Evolutionary conservation across 2,113 vertebrate genomes (phyloP).

Genomic region (Sitta europaea): DNA sequence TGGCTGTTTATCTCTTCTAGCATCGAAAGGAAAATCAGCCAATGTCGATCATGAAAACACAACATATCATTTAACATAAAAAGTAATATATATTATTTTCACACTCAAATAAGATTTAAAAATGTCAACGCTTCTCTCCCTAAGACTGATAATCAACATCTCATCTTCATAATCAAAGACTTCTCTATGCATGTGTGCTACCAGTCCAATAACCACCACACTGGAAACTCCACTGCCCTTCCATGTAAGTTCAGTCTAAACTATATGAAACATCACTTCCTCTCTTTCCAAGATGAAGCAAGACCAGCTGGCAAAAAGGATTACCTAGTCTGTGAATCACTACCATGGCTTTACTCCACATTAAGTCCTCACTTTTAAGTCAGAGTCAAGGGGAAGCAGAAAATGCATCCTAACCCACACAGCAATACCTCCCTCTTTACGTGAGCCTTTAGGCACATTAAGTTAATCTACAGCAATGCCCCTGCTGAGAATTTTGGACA

Average conservation of each 20-base stretch:
- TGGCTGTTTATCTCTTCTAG: constrained; percentile 6
- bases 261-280: background rate
- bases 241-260: background rate
- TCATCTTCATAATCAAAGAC: background rate
- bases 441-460: background rate
- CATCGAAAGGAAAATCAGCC: constrained; percentile 1
- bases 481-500: background rate
- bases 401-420: background rate
- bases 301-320: background rate
- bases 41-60: background rate
- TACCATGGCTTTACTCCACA: background rate
- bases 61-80: background rate
- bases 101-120: background rate
- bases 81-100: background rate
- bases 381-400: background rate
- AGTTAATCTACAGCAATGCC: background rate
- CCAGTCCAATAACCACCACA: background rate
- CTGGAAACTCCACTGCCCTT: background rate
- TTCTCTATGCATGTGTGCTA: background rate
- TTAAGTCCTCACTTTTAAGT: background rate
- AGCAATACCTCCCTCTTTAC: background rate
- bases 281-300: background rate
- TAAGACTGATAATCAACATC: background rate
- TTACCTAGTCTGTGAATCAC: background rate
- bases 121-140: background rate